Evolutionary conservation across 2,113 vertebrate genomes (phyloP).

Genomic region (Sclerurus mexicanus): DNA sequence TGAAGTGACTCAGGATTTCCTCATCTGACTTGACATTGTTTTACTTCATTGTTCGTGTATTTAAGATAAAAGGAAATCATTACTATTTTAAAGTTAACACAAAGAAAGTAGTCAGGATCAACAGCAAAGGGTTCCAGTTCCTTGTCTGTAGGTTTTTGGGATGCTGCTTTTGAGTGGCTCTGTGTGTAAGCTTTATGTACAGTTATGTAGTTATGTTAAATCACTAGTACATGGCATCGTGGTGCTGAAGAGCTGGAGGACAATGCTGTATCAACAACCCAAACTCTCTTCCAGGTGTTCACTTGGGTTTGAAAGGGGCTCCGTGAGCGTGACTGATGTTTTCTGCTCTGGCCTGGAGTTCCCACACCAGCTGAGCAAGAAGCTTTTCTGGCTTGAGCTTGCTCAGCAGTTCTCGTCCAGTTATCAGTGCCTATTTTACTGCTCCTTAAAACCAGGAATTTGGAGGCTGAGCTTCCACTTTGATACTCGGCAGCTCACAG

Average conservation of each 20-base stretch:
- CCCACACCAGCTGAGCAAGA: background rate
- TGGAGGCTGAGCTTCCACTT: background rate
- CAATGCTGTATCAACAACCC: background rate
- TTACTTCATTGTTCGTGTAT: conserved; percentile 5
- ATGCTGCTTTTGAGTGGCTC: background rate
- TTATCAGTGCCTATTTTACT: background rate
- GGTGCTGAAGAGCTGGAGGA: background rate
- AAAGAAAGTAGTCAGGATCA: background rate
- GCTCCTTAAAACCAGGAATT: background rate
- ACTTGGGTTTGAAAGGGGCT: background rate
- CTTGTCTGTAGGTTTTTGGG: background rate
- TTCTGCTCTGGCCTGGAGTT: background rate
- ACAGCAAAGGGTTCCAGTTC: background rate
- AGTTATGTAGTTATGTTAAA: background rate
- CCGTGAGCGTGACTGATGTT: background rate
- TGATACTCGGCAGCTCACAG: background rate
- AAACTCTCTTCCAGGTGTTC: background rate
- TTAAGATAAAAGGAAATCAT: conserved; percentile 39
- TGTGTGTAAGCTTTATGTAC: background rate
- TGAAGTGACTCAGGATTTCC: conserved; percentile 21
- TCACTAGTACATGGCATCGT: background rate
- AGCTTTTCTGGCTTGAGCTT: background rate
- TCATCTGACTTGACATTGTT: conserved; percentile 47
- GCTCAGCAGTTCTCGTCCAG: background rate
- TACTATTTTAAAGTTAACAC: conserved; percentile 45